Evolutionary conservation across 2,888 invertebrate species (phyloP).

Genomic region (Orthosia incerta): DNA sequence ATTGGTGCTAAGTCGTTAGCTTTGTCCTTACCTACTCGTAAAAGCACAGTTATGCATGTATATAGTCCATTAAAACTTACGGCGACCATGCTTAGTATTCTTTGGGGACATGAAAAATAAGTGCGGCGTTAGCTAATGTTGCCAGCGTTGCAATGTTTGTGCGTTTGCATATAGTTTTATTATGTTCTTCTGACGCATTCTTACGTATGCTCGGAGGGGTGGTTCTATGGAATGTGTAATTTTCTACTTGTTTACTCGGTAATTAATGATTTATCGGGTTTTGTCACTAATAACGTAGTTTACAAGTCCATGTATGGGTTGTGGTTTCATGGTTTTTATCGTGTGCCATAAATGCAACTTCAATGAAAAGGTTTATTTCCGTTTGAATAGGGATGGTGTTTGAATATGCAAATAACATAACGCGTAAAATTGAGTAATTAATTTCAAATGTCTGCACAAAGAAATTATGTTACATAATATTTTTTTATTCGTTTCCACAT

Average conservation of each 20-base stretch:
- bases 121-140: constrained; percentile 67
- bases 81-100: constrained; percentile 74
- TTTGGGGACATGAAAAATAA: constrained; percentile 75
- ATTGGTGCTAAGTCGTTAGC: constrained; percentile 75
- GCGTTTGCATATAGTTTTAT: constrained; percentile 59
- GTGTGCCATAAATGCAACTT: constrained; percentile 1
- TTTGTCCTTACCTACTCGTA: constrained; percentile 71
- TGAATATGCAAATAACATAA: constrained; percentile 18
- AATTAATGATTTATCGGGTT: constrained; percentile 41
- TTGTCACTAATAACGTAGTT: constrained; percentile 39
- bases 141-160: constrained; percentile 62
- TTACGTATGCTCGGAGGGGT: constrained; percentile 27
- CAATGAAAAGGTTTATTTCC: constrained; percentile 7
- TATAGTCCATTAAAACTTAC: constrained; percentile 75
- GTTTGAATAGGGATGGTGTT: constrained; percentile 13
- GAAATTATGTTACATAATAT: neutral
- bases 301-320: constrained; percentile 27
- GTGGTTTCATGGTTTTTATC: constrained; percentile 13
- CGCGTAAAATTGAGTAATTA: constrained; percentile 19
- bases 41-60: constrained; percentile 72
- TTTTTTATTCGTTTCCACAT: constrained; percentile 1
- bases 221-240: constrained; percentile 26
- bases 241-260: constrained; percentile 39
- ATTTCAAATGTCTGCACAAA: constrained; percentile 7
- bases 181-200: constrained; percentile 44